Percentiles rank a stretch among this genome's conserved stretches.
phyloP scores from a whole-genome alignment of 2,113 vertebrate species.

The Mugil cephalus region DNA sequence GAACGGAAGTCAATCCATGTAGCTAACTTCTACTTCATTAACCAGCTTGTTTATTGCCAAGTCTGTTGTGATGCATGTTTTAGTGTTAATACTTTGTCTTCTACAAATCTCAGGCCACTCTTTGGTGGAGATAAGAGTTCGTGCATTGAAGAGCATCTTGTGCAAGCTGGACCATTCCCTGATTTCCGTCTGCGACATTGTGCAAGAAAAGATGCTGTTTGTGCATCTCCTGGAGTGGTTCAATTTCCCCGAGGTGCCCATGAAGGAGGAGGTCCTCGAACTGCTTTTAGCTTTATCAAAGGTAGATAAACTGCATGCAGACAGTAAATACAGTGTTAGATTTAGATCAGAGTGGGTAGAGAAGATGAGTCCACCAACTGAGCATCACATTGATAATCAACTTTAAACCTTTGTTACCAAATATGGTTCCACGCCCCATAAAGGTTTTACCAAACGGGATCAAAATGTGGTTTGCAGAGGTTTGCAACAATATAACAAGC shows the following conservation, averaged over 20 bases:
- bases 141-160: constrained; percentile 89
- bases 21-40: background rate
- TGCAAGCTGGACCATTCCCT: constrained; percentile 90
- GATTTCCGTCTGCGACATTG: constrained; percentile 85
- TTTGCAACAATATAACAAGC: too few species aligned
- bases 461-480: too few species aligned
- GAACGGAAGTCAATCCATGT: background rate
- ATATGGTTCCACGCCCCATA: too few species aligned
- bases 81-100: background rate
- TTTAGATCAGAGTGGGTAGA: too few species aligned
- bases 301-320: constrained; percentile 78
- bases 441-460: too few species aligned
- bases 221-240: constrained; percentile 93
- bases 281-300: constrained; percentile 87
- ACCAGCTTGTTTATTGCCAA: background rate
- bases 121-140: constrained; percentile 92
- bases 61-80: background rate
- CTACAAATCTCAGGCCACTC: constrained; percentile 85
- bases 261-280: constrained; percentile 89
- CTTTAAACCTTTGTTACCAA: too few species aligned
- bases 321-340: background rate
- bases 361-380: background rate
- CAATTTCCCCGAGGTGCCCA: constrained; percentile 90
- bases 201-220: constrained; percentile 89
- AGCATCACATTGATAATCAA: too few species aligned